phyloP scores from a whole-genome alignment of 2,888 invertebrate genomes.

The Cephus pygmeus region DNA sequence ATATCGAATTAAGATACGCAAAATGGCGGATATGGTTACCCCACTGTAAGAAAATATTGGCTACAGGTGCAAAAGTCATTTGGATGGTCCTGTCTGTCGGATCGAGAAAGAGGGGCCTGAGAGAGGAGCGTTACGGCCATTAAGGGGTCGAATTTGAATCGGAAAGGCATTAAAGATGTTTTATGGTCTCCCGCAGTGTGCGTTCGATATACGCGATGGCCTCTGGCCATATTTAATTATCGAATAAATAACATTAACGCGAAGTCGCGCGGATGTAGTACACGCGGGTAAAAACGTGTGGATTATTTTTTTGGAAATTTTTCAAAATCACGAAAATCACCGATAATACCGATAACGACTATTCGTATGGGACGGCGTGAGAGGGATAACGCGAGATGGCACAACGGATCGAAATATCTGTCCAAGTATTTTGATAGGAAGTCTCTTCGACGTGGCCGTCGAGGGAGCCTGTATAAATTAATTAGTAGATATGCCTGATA shows the following conservation, averaged over 20 bases:
- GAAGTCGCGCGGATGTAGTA: not conserved
- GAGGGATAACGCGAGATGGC: not conserved
- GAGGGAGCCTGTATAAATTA: conserved; percentile 21
- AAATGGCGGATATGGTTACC: not conserved
- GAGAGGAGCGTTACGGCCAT: conserved; percentile 23
- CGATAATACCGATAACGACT: not conserved
- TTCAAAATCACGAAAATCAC: not conserved
- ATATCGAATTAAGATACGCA: not conserved
- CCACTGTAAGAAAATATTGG: not conserved
- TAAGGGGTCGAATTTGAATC: conserved; percentile 52
- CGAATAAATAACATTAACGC: conserved; percentile 60
- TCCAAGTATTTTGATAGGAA: conserved; percentile 20
- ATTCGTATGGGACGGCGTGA: not conserved
- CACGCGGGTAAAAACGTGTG: not conserved
- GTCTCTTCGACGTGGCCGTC: not conserved
- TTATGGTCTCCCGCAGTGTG: conserved; percentile 50
- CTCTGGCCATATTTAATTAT: conserved; percentile 54
- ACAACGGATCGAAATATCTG: conserved; percentile 9
- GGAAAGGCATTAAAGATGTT: conserved; percentile 56
- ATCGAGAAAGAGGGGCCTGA: not conserved
- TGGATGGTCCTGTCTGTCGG: conserved; percentile 2
- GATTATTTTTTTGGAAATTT: not conserved
- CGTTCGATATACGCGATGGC: conserved; percentile 36
- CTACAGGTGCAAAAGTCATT: conserved; percentile 12
- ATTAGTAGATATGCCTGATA: conserved; percentile 24